A percentile compares a stretch with the other conserved stretches of the same genome.
phyloP scores from a whole-genome alignment of 2,888 invertebrate species.

The Hipparchia semele region DNA sequence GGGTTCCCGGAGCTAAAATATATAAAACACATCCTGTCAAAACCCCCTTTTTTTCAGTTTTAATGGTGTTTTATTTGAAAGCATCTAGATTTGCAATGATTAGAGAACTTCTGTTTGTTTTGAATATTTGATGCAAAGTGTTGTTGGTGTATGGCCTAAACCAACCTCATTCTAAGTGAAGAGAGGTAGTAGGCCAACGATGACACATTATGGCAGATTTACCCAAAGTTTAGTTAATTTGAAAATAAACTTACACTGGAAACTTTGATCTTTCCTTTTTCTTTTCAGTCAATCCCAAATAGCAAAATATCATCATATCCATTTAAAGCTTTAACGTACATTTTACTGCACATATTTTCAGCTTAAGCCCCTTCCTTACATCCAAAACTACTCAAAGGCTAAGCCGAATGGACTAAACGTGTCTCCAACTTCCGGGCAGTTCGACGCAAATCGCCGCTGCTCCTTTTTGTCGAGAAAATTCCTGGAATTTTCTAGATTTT shows the following conservation, averaged over 20 bases:
- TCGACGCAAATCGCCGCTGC: conserved; percentile 23
- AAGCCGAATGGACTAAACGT: conserved; percentile 33
- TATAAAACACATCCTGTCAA: background rate
- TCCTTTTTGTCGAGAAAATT: conserved; percentile 7
- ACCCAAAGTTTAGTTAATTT: background rate
- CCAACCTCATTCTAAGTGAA: too few relatives aligned
- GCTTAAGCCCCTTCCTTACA: conserved; percentile 10
- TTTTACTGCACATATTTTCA: conserved; percentile 5
- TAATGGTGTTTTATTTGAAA: too few relatives aligned
- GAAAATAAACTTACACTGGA: background rate
- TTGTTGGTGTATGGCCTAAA: too few relatives aligned
- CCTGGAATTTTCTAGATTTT: conserved; percentile 16
- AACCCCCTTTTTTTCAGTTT: background rate
- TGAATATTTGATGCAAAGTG: too few relatives aligned
- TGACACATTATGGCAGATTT: too few relatives aligned
- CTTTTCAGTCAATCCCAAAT: background rate
- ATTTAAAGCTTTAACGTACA: conserved; percentile 1
- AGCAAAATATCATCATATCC: background rate
- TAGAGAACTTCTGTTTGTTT: too few relatives aligned
- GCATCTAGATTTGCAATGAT: too few relatives aligned
- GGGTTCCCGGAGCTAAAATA: background rate
- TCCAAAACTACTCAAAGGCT: conserved; percentile 30
- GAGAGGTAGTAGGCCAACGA: too few relatives aligned
- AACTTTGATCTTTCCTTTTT: background rate
- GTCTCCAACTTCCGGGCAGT: conserved; percentile 28